Evolutionary conservation across 2,797 vertebrate species (phyloP).

Genomic region (Valencia hispanica): DNA sequence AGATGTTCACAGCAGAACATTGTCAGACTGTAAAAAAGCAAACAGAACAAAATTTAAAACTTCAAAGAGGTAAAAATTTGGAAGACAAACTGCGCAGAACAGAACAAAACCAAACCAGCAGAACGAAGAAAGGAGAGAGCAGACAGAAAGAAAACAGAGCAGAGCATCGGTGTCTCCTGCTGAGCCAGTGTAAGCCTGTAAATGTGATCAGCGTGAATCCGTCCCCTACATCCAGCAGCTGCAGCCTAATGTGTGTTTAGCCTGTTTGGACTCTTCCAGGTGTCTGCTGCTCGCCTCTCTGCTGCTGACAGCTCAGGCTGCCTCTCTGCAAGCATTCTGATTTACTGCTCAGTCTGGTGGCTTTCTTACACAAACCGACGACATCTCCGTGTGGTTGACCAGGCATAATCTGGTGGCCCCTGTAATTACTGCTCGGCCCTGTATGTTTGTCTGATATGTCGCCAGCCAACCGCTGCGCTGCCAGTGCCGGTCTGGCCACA

Average conservation of each 20-base stretch:
- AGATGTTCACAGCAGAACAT: background rate
- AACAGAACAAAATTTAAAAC: background rate
- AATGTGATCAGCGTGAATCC: constrained; percentile 65
- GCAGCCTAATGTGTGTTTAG: constrained; percentile 65
- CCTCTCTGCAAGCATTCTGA: constrained; percentile 27
- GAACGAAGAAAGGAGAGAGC: constrained; percentile 12
- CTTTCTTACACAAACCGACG: constrained; percentile 28
- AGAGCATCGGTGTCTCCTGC: constrained; percentile 45
- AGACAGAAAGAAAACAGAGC: constrained; percentile 4
- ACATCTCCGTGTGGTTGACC: constrained; percentile 58
- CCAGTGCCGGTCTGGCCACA: constrained; percentile 47
- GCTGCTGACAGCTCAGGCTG: constrained; percentile 24
- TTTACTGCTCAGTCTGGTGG: constrained; percentile 35
- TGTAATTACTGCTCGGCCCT: constrained; percentile 45
- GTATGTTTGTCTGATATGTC: constrained; percentile 23
- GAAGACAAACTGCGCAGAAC: background rate
- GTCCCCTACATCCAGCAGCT: constrained; percentile 60
- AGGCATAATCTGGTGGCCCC: constrained; percentile 35
- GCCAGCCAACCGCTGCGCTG: constrained; percentile 39
- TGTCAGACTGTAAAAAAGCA: background rate
- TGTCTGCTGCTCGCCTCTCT: constrained; percentile 43
- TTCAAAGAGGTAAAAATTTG: background rate
- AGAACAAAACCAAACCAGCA: constrained; percentile 1
- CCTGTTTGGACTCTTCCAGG: constrained; percentile 66
- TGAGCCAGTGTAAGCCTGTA: constrained; percentile 62